phyloP scores from a whole-genome alignment of 1,140 invertebrate genomes.

The Brachystomella parvula region DNA sequence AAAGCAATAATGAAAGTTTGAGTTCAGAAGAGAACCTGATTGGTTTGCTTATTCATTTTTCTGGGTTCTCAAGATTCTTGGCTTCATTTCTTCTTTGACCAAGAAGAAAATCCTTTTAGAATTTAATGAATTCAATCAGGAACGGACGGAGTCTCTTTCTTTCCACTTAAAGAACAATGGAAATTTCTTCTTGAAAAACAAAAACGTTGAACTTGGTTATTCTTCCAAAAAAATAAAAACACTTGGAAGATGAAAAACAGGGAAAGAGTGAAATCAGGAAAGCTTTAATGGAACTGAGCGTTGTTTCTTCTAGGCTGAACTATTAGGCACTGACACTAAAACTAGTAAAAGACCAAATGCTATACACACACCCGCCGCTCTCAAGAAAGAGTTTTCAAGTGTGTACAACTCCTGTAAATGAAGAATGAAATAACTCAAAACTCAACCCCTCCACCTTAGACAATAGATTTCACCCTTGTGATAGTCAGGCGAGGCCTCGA shows the following conservation, averaged over 20 bases:
- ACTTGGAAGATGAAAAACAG: background rate
- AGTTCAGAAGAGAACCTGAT: constrained; percentile 4
- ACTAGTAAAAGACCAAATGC: background rate
- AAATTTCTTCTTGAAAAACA: background rate
- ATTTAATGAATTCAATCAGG: background rate
- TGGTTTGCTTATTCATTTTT: constrained; percentile 9
- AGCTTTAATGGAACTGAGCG: background rate
- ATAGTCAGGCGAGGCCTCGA: background rate
- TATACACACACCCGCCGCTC: background rate
- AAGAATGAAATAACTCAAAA: background rate
- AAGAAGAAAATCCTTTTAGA: background rate
- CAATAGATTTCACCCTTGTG: background rate
- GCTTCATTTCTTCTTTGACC: constrained; percentile 3
- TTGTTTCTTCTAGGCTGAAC: background rate
- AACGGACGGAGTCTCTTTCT: background rate
- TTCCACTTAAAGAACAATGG: background rate
- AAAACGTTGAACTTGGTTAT: background rate
- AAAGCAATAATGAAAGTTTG: constrained; percentile 1
- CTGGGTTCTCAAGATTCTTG: background rate
- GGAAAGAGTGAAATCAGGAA: background rate
- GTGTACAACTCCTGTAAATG: background rate
- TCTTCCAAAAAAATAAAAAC: background rate
- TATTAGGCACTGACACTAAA: background rate
- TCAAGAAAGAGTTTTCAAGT: background rate
- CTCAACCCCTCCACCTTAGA: background rate